These are phyloP conservation scores for Pyrgilauda ruficollis DNA, from an alignment of 2,113 vertebrate genomes.

Conservation along the genomic window DNA sequence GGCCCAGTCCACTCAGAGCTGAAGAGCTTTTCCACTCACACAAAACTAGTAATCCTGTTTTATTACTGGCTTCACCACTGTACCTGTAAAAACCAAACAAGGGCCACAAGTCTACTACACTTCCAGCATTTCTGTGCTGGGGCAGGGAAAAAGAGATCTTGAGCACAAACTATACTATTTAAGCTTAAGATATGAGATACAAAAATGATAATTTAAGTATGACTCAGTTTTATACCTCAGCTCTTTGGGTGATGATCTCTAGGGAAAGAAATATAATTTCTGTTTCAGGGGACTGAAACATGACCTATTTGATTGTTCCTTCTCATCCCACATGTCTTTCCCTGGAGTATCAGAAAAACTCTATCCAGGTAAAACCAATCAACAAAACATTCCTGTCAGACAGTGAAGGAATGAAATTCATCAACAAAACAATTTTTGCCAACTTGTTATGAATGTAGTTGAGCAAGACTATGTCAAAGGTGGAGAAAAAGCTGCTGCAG, in stretches of 20 bases:
- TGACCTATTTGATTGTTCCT: neutral
- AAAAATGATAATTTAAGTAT: neutral
- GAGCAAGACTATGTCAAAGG: constrained; percentile 53
- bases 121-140: neutral
- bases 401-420: neutral
- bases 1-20: neutral
- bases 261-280: neutral
- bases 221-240: neutral
- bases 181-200: neutral
- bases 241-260: neutral
- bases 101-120: neutral
- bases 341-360: neutral
- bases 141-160: neutral
- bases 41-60: neutral
- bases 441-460: neutral
- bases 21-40: neutral
- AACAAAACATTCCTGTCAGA: neutral
- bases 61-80: neutral
- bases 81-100: neutral
- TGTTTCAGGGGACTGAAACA: neutral
- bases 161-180: neutral
- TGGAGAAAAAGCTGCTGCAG: constrained; percentile 2
- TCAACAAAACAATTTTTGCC: neutral
- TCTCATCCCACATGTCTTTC: neutral
- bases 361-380: neutral